These are phyloP conservation scores for Anthopleura sola DNA, from an alignment of 64 coral and sea anemone genomes.

Conservation along the genomic window DNA sequence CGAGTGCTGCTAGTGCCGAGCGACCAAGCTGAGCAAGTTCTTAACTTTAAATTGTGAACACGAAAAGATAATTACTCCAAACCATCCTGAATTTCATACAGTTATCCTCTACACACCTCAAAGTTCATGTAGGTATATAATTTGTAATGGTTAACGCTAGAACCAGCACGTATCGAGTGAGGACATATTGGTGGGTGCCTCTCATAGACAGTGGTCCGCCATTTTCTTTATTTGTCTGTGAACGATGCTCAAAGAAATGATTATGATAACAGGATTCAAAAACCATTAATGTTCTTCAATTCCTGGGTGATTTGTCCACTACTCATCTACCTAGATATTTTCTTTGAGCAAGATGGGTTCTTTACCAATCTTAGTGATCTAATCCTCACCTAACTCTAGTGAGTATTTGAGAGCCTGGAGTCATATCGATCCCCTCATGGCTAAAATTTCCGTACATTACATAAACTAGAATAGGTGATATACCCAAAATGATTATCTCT, in stretches of 20 bases:
- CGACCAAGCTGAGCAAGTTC: slow-evolving; percentile 27
- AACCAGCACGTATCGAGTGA: background rate
- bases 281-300: background rate
- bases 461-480: slow-evolving; percentile 2
- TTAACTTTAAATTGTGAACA: slow-evolving; percentile 23
- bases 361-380: background rate
- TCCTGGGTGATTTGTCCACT: background rate
- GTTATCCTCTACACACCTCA: background rate
- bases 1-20: slow-evolving; percentile 13
- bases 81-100: background rate
- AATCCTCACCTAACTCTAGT: slow-evolving; percentile 1
- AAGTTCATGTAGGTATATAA: slow-evolving; percentile 26
- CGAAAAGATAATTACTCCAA: slow-evolving; percentile 1
- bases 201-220: slow-evolving; percentile 1
- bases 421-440: slow-evolving; percentile 8
- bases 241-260: slow-evolving; percentile 5
- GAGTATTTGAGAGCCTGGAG: slow-evolving; percentile 7
- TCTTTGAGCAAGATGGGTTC: background rate
- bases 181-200: background rate
- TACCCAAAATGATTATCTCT: background rate
- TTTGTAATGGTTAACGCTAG: background rate
- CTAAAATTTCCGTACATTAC: background rate
- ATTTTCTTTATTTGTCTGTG: slow-evolving; percentile 20
- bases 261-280: background rate
- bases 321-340: background rate